Base-by-base conservation (phyloP, 2,888 invertebrate species). In the Mactromeris polynyma region DNA sequence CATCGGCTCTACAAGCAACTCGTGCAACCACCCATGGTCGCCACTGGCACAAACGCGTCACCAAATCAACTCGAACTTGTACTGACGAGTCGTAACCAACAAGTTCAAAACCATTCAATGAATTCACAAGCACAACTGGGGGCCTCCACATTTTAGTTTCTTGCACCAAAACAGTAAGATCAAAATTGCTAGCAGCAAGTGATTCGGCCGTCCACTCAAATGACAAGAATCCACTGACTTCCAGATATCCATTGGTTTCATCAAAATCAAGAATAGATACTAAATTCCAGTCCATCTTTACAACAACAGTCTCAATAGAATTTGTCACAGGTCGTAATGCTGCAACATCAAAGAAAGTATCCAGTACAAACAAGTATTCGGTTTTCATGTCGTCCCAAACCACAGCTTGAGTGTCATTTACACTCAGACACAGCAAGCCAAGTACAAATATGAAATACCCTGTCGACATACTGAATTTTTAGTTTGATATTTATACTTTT, bases 201-300 rank as follows among this genome's bases (percentile, higher is more conserved):
- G 84, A 51, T 11, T n/a, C 36, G 2, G 87, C 87, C 21, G 21
- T 81, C 92, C 92, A 92, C 69, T 78, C 81, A 64, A 92, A 42
- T 1, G 54, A 73, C 0, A 92, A 42, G 33, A 86, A 92, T 4
- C 92, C 92, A 82, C 92, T 92, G 14, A 92, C 83, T 73, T 92
- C 92, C 21, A 92, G 79, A 78, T 84, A 92, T 21, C 92, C 90
- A 82, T 85, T 89, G 11, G 88, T 51, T 79, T 90, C 89, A 81
- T 92, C 85, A 85, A 92, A 92, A 33, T 86, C 87, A 51, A 88
- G 88, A 26, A 92, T 89, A 0, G 90, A 86, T 4, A 86, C 86
- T n/a, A 92, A 73, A 31, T 89, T 90, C 73, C 88, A 82, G n/a
- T 89, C 84, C n/a, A 89, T 31, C 19, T 40, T 77, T 4, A 89